Base-by-base conservation (phyloP, 1,140 invertebrate genomes). In the Apocrypta bakeri region DNA sequence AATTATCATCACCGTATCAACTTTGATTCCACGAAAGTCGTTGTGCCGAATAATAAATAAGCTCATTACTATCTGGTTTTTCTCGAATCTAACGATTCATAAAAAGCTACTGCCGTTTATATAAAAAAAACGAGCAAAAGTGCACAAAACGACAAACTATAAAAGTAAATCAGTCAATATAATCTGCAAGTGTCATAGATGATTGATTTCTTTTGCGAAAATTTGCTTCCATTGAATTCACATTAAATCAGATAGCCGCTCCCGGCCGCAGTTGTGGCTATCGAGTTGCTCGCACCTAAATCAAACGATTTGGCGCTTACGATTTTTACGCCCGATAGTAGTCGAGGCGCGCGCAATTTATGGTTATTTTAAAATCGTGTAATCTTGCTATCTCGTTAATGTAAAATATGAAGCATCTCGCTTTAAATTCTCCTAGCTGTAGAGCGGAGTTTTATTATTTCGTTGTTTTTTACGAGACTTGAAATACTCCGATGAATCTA, bases 311-410 rank as follows among this genome's bases (percentile, higher is more conserved):
- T 64, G 79, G 37, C 25, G 68, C 27, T 79, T 79, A 64, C 82
- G 79, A 85, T 86, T 86, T 86, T 84, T 82, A 84, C 82, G 79
- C 79, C 73, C 83, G 83, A 85, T 85, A 84, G 48, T 56, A 56
- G 37, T 27, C 72, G 40, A 40, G 85, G 84, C 81, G 81, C 69
- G 82, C 69, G 80, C 71, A 76, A 86, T 85, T 84, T 86, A 87
- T 84, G 81, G 82, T 84, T 86, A 85, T 85, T 85, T 85, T 83
- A 74, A 84, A 86, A 85, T 68, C 71, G 75, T 37, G 66, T 79
- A 71, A 79, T 79, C 40, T 79, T 21, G 42, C 66, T 79, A 71
- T 71, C 37, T 29, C 63, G 64, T 71, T 56, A 56, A 69, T 71
- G 21, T 72, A 56, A 79, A 79, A 71, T 56, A 79, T 79, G 48